phyloP scores from a whole-genome alignment of 2,888 invertebrate genomes.

The Zele albiditarsus region DNA sequence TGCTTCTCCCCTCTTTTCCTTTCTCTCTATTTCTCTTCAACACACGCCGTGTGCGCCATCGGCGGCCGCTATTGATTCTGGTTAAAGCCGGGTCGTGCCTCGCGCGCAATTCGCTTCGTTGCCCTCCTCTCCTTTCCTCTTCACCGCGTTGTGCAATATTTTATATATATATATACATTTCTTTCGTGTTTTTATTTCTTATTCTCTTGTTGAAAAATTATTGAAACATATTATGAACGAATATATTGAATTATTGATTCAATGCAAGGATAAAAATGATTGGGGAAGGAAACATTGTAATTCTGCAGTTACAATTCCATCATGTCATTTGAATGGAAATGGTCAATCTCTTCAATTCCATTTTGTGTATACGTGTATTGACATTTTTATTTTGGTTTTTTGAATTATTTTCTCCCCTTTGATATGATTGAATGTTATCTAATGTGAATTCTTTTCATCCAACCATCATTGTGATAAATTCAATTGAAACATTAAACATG shows the following conservation, averaged over 20 bases:
- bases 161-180: constrained; percentile 18
- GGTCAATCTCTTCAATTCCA: no score
- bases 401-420: background rate
- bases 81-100: constrained; percentile 58
- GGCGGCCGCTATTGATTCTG: constrained; percentile 70
- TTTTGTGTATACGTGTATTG: no score
- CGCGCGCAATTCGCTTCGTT: constrained; percentile 43
- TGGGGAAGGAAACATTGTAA: no score
- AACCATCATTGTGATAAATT: background rate
- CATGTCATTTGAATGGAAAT: no score
- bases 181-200: no score
- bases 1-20: constrained; percentile 31
- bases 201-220: no score
- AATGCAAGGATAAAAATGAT: no score
- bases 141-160: constrained; percentile 44
- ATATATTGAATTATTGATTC: no score
- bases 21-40: constrained; percentile 42
- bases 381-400: background rate
- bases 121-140: constrained; percentile 57
- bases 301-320: no score
- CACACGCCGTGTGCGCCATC: constrained; percentile 49
- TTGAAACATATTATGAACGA: no score
- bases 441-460: background rate
- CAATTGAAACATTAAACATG: background rate
- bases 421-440: background rate